Evolutionary conservation across 2,888 invertebrate species (phyloP).

Genomic region (Agrilus cyanescens): DNA sequence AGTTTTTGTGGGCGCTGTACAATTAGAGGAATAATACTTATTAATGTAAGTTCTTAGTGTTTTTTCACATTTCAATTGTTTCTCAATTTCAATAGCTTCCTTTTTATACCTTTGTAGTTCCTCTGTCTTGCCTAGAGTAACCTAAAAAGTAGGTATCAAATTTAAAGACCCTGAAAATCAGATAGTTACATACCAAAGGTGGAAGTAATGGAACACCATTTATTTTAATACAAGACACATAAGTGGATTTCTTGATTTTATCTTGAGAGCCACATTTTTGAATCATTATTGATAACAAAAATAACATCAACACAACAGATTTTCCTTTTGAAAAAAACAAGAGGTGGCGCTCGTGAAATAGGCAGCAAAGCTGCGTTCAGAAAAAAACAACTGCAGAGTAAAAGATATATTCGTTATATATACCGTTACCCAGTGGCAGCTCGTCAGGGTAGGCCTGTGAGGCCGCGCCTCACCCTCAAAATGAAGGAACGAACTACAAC

Average conservation of each 20-base stretch:
- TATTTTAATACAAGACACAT: constrained; percentile 59
- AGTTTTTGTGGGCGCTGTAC: constrained; percentile 7
- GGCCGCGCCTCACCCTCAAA: no score
- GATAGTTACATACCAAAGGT: constrained; percentile 50
- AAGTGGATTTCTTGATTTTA: constrained; percentile 28
- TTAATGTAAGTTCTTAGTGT: constrained; percentile 29
- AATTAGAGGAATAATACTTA: constrained; percentile 4
- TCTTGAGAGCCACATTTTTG: constrained; percentile 1
- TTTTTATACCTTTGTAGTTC: constrained; percentile 58
- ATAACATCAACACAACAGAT: no score
- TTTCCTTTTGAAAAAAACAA: no score
- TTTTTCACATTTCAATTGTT: constrained; percentile 38
- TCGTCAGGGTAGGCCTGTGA: no score
- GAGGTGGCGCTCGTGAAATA: no score
- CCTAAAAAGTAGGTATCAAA: constrained; percentile 36
- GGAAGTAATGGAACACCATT: constrained; percentile 63
- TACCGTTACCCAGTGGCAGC: no score
- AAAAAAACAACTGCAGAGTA: no score
- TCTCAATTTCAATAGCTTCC: constrained; percentile 53
- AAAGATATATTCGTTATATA: no score
- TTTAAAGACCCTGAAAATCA: not conserved
- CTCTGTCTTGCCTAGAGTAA: constrained; percentile 48
- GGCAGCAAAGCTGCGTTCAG: no score
- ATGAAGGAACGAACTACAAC: no score
- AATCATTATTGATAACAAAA: no score